Evolutionary conservation across 2,797 vertebrate genomes (phyloP).

Genomic region (Morelia viridis): DNA sequence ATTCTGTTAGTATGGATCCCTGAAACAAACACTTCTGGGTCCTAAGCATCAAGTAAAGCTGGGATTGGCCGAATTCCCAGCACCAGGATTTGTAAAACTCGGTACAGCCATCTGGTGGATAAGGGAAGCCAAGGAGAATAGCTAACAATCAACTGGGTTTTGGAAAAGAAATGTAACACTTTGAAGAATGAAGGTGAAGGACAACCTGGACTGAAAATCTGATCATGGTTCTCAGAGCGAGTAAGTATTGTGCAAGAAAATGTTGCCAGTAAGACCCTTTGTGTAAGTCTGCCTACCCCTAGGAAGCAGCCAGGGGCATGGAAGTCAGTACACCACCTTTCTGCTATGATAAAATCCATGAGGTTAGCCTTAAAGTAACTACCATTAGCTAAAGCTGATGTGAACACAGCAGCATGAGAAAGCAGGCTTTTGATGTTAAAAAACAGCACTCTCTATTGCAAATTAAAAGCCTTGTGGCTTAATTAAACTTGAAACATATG

Average conservation of each 20-base stretch:
- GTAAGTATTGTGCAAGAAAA: neutral
- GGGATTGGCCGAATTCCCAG: neutral
- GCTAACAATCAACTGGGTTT: neutral
- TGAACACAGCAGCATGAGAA: neutral
- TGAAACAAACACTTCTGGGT: neutral
- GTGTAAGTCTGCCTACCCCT: neutral
- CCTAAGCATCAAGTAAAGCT: neutral
- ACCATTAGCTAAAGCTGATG: constrained; percentile 17
- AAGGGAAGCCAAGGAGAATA: neutral
- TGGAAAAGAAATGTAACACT: neutral
- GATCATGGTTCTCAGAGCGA: neutral
- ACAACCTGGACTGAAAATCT: neutral
- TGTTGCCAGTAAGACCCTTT: neutral
- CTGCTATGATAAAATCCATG: neutral
- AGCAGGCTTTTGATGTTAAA: neutral
- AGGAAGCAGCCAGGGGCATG: neutral
- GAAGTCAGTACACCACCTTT: neutral
- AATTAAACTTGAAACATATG: constrained; percentile 37
- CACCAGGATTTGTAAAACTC: neutral
- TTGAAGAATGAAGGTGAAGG: neutral
- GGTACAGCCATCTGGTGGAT: constrained; percentile 17
- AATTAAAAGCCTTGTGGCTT: constrained; percentile 32
- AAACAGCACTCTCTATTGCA: neutral
- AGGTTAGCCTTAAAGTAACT: neutral
- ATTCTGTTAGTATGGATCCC: neutral